phyloP scores from a whole-genome alignment of 2,113 vertebrate species.

The Ceyx melanurus region DNA sequence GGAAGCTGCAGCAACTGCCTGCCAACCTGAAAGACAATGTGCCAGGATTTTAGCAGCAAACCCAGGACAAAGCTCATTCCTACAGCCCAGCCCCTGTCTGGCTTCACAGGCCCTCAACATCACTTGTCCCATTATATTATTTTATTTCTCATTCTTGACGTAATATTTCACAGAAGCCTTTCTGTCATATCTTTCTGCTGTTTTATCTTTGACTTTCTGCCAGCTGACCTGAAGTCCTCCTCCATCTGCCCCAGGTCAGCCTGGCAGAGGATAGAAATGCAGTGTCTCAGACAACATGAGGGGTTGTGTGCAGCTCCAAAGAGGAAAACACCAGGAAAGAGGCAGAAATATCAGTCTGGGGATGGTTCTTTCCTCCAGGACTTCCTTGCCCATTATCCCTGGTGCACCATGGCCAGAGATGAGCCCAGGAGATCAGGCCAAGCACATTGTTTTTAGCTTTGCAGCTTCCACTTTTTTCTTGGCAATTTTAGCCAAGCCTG shows the following conservation, averaged over 20 bases:
- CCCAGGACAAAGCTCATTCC: neutral
- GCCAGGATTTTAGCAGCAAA: neutral
- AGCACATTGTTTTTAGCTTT: neutral
- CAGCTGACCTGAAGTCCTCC: neutral
- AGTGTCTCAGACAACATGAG: neutral
- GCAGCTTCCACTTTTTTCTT: neutral
- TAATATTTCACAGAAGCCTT: neutral
- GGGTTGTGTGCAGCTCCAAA: neutral
- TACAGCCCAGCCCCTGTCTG: neutral
- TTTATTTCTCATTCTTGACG: neutral
- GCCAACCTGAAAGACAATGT: constrained; percentile 13
- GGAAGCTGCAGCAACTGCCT: neutral
- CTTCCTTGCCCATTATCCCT: neutral
- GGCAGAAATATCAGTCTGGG: neutral
- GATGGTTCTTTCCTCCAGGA: neutral
- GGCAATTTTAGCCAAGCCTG: neutral
- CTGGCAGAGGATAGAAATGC: neutral
- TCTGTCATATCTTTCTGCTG: neutral
- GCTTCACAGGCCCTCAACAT: neutral
- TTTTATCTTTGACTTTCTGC: neutral
- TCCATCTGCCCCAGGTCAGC: too few relatives aligned
- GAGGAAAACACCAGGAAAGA: neutral
- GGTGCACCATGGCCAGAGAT: neutral
- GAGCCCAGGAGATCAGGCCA: neutral
- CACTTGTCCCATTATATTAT: neutral